Evolutionary conservation across 2,797 vertebrate species (phyloP).

Genomic region (Artibeus jamaicensis): DNA sequence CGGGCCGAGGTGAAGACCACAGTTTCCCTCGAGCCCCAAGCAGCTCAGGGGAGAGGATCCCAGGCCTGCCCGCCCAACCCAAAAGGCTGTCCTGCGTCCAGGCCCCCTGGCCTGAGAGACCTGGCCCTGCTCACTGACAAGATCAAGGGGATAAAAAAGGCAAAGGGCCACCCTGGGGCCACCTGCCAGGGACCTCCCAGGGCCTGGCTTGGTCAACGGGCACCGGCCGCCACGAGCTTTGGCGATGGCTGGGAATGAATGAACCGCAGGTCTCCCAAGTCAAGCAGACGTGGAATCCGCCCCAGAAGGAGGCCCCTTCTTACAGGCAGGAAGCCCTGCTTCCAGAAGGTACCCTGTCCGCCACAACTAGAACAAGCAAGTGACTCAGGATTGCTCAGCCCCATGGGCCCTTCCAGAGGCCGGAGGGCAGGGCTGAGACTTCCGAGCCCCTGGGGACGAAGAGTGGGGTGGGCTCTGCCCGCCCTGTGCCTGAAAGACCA

Average conservation of each 20-base stretch:
- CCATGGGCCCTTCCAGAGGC: not conserved
- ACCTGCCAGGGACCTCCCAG: not conserved
- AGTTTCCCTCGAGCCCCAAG: not conserved
- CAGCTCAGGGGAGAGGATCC: not conserved
- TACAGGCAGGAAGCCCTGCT: not conserved
- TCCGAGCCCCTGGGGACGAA: not conserved
- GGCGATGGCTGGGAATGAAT: not conserved
- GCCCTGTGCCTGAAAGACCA: not conserved
- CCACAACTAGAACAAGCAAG: not conserved
- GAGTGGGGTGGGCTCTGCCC: not conserved
- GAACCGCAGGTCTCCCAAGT: not conserved
- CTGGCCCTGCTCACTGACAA: not conserved
- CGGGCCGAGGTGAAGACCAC: rapidly evolving
- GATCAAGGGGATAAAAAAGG: not conserved
- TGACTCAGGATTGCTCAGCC: not conserved
- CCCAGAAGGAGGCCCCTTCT: not conserved
- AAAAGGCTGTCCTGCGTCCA: not conserved
- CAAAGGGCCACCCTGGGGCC: not conserved
- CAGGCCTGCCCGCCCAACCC: not conserved
- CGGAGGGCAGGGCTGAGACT: not conserved
- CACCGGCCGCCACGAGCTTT: not conserved
- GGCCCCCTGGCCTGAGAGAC: not conserved
- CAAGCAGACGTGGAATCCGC: not conserved
- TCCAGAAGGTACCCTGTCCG: not conserved
- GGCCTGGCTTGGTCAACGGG: not conserved